Base-by-base conservation (phyloP, 64 coral and sea anemone species). In the Actinia equina region DNA sequence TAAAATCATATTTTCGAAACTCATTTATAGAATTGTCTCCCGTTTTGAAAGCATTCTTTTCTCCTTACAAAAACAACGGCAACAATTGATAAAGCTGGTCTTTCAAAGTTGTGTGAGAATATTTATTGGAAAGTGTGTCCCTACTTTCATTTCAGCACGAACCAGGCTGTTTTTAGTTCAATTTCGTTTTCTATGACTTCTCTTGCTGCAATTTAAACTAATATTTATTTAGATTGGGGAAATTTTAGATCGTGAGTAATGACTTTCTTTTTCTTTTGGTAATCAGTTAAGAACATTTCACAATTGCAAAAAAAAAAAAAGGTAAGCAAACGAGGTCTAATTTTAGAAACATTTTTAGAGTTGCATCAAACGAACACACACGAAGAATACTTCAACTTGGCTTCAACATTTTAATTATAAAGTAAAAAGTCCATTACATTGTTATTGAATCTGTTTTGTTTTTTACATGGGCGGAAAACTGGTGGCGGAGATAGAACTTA, bases 311-410 rank as follows among this genome's bases (percentile, higher is more conserved):
- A n/a, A 23, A n/a, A n/a, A 5, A 7, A 65, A 20, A 6, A 7
- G 15, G 59, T 8, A 23, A n/a, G 5, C 13, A 12, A 57, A 57
- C 10, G 11, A 74, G 20, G 5, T 41, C 25, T 74, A 74, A 74
- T 30, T 74, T 74, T 74, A 74, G 69, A 74, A 74, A 74, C 69
- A 41, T 41, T 74, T 37, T 74, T 74, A 74, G 26, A 74, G 23
- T 74, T 30, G 26, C 7, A n/a, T 65, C 62, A 12, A 74, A 74
- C 69, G 9, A 74, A 74, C 69, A 26, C 69, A 74, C 69, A 74
- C 69, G 69, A 74, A 74, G 69, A 74, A 74, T 65, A 65, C 69
- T 74, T 74, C 62, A 65, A 65, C 5, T 65, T 23, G 19, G n/a
- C 22, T 74, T 12, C 23, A 37, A 13, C 69, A 74, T 41, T 41